Evolutionary conservation across 2,113 vertebrate species (phyloP).

Genomic region (Otis tarda): DNA sequence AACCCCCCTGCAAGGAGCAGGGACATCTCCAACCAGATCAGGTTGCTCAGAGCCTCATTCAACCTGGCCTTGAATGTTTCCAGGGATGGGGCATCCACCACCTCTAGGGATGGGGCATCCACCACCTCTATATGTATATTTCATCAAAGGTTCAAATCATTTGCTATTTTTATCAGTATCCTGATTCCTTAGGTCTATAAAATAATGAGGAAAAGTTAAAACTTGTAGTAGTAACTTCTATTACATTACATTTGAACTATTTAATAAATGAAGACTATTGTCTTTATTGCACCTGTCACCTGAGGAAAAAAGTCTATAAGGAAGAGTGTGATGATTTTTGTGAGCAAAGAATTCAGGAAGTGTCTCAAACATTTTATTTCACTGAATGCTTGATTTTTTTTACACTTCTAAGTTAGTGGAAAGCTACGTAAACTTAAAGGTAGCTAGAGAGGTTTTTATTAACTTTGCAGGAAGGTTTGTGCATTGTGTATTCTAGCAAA

Average conservation of each 20-base stretch:
- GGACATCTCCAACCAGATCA: too few relatives aligned
- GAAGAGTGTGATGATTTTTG: neutral
- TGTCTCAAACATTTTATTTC: neutral
- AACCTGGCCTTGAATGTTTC: too few relatives aligned
- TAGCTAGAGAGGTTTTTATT: neutral
- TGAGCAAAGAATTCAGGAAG: neutral
- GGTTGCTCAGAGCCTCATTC: too few relatives aligned
- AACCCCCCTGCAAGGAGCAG: too few relatives aligned
- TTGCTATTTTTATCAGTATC: neutral
- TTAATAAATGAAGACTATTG: neutral
- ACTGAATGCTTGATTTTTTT: neutral
- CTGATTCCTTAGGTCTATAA: neutral
- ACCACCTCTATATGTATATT: neutral
- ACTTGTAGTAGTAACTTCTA: neutral
- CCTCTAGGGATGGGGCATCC: too few relatives aligned
- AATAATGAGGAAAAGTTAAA: neutral
- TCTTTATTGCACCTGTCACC: neutral
- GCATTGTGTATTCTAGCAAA: neutral
- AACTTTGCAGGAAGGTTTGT: neutral
- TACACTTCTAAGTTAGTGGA: neutral
- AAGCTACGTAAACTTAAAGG: neutral
- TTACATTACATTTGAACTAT: neutral
- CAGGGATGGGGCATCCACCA: too few relatives aligned
- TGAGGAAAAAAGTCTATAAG: neutral
- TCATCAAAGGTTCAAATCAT: neutral